Evolutionary conservation across 2,797 vertebrate species (phyloP).

Genomic region (Notolepis coatsorum): DNA sequence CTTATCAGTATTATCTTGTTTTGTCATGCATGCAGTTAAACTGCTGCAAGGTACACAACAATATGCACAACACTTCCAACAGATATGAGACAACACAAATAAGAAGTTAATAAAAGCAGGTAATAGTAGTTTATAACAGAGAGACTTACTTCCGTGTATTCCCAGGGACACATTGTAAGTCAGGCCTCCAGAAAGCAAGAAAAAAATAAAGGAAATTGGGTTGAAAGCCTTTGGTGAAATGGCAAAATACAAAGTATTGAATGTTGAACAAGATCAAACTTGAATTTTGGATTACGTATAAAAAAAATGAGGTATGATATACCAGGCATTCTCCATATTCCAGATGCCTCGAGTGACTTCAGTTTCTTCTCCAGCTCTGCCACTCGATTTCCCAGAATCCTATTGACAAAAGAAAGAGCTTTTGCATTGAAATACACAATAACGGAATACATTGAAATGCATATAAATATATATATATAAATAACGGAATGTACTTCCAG

Average conservation of each 20-base stretch:
- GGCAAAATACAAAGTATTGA: slow-evolving; percentile 21
- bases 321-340: slow-evolving; percentile 99
- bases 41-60: background rate
- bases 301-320: slow-evolving; percentile 21
- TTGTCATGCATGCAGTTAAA: background rate
- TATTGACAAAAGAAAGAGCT: slow-evolving; percentile 50
- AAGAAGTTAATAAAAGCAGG: background rate
- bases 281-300: background rate
- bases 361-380: slow-evolving; percentile 96
- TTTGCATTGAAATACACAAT: background rate
- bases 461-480: background rate
- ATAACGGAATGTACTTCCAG: background rate
- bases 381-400: slow-evolving; percentile 95
- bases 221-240: too few species aligned
- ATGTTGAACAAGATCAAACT: too few species aligned
- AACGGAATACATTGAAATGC: background rate
- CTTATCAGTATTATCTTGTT: background rate
- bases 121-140: background rate
- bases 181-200: slow-evolving; percentile 90
- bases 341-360: slow-evolving; percentile 95
- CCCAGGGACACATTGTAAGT: slow-evolving; percentile 96
- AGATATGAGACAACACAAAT: slow-evolving; percentile 1
- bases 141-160: slow-evolving; percentile 91
- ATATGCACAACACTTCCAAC: background rate
- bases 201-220: slow-evolving; percentile 76